Percentiles rank a stretch among this genome's conserved stretches.
Evolutionary conservation across 1,140 invertebrate species (phyloP).

Genomic region (Elymnias hypermnestra): DNA sequence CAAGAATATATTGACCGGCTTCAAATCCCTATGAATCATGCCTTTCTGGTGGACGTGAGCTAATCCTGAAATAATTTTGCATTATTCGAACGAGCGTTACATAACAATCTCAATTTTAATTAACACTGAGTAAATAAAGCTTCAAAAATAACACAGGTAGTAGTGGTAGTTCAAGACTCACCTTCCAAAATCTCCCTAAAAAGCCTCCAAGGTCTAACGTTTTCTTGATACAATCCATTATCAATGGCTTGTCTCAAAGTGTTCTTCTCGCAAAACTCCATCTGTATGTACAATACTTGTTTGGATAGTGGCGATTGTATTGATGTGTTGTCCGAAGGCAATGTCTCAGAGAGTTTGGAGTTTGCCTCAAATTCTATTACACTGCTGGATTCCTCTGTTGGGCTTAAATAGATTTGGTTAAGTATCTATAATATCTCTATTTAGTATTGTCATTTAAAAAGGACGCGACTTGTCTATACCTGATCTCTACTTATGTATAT

Average conservation of each 20-base stretch:
- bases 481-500: too few species aligned
- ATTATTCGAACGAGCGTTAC: too few species aligned
- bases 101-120: too few species aligned
- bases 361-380: slow-evolving; percentile 73
- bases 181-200: slow-evolving; percentile 81
- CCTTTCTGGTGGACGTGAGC: slow-evolving; percentile 96
- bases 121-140: too few species aligned
- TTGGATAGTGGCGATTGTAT: slow-evolving; percentile 27
- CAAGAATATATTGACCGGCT: slow-evolving; percentile 98
- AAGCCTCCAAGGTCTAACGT: slow-evolving; percentile 90
- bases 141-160: too few species aligned
- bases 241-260: slow-evolving; percentile 93
- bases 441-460: too few species aligned
- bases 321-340: slow-evolving; percentile 37
- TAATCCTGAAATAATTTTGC: slow-evolving; percentile 76
- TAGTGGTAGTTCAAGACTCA: too few species aligned
- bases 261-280: slow-evolving; percentile 94
- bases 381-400: slow-evolving; percentile 59
- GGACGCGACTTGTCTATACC: too few species aligned
- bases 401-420: too few species aligned
- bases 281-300: slow-evolving; percentile 94
- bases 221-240: slow-evolving; percentile 85
- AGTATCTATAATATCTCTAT: too few species aligned
- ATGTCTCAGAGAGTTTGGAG: slow-evolving; percentile 37
- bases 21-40: slow-evolving; percentile 96